Evolutionary conservation across 92 coral and sea anemone genomes (phyloP), one percentile per base, ranked within the genome.

Genomic region (Montipora capitata): DNA sequence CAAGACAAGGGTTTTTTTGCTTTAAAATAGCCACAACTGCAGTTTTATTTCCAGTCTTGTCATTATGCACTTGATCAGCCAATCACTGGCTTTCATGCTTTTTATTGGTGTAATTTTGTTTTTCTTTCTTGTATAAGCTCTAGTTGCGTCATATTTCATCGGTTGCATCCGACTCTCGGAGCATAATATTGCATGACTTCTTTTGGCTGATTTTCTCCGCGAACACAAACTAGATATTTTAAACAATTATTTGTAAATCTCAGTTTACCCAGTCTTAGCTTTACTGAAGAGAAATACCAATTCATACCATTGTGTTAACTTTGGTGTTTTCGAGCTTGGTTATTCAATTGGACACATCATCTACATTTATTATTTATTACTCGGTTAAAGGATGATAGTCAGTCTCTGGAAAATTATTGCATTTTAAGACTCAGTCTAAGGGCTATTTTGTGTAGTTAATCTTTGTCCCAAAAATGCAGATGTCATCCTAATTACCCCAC

Each of bases 361-460:
- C 74, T 20, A 68, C 17, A 79, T 79, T 68, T 80, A 72, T 68
- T 80, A 81, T 81, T 81, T 81, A 81, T 81, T 68, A 63, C 41
- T 18, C 38, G 44, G 35, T 73, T 7, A 40, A 52, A 81, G 45
- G 75, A 18, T 80, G 44, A 66, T 80, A 65, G 66, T 49, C 64
- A 78, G 62, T 17, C 57, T 41, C 4, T 44, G 49, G 74, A 40
- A 76, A 79, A 14, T 68, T 80, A 40, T 54, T 5, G 40, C 61
- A 69, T 67, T 70, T 68, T 8, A 68, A 81, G 68, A 40, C 68
- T 81, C 68, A 35, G 5, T 66, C 44, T 12, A 27, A 39, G 43
- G 38, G 52, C 67, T 39, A 52, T 40, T 54, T 48, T 35, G 14
- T 44, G 77, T 17, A 3, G 14, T 44, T n/a, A 41, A 68, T 78